Evolutionary conservation across 2,797 vertebrate genomes (phyloP), one percentile per base, ranked within the genome.

Genomic region (Lagocephalus sceleratus): DNA sequence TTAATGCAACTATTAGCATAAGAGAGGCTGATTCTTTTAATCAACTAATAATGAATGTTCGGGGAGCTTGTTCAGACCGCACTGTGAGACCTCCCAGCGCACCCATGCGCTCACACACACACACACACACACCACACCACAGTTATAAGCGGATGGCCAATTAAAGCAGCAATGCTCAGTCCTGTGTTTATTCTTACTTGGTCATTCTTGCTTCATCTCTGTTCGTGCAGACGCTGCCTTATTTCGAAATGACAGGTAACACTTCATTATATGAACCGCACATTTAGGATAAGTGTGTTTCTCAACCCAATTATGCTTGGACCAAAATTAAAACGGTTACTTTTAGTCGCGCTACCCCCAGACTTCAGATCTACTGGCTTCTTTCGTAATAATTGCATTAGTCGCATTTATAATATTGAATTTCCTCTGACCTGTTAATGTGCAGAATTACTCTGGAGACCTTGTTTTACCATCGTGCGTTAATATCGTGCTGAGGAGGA

Each of bases 111-210:
- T 20, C 21, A 39, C 20, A 20, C 35, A 25, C 51, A 41, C 32
- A 58, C 43, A 51, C 60, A 17, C 55, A 10, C 25, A 59, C 51
- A 17, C 47, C 47, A 59, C n/a, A 67, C 60, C 58, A 60, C 63
- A 54, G 63, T 25, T 55, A 57, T 62, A 79, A 65, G 54, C 77
- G 72, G 80, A 82, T 84, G 81, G 86, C 79, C 90, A 88, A 88
- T 88, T 87, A 85, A 79, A 90, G 91, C 87, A 79, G 82, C 90
- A 87, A 83, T 92, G 89, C 86, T 68, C 56, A 53, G 47, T 61
- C 56, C 58, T 50, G 56, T 32, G 61, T 68, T 79, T 76, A 66
- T 82, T 80, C 68, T 54, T 69, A 7, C 55, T 60, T 60, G 51
- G 59, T 68, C 64, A 70, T 51, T 60, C 48, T 63, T 51, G 49